These are phyloP conservation scores for Drosophila nr. medialis DNA, from an alignment of 2,888 invertebrate genomes.

Conservation along the genomic window DNA sequence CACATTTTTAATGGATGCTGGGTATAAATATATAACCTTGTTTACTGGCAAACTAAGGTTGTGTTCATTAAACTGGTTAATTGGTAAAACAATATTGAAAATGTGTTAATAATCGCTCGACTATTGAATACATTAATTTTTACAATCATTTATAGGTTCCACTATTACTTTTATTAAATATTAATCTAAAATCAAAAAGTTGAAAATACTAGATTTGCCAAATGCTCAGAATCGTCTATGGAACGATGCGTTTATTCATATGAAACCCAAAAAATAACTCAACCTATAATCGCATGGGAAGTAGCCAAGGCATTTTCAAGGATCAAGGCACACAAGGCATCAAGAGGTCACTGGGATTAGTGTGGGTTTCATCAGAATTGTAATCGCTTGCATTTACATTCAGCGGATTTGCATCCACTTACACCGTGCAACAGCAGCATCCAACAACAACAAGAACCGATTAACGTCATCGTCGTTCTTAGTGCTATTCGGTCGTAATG, in stretches of 20 bases:
- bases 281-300: neutral
- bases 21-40: neutral
- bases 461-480: conserved; percentile 64
- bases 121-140: neutral
- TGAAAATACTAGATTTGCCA: neutral
- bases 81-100: neutral
- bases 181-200: neutral
- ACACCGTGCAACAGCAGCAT: conserved; percentile 6
- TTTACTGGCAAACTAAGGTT: neutral
- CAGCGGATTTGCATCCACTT: conserved; percentile 26
- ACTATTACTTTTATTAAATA: neutral
- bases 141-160: no score
- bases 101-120: neutral
- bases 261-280: neutral
- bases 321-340: neutral
- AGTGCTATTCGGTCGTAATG: conserved; percentile 22
- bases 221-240: neutral
- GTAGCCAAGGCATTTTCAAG: neutral
- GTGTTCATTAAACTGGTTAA: neutral
- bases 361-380: conserved; percentile 9
- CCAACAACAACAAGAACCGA: conserved; percentile 32
- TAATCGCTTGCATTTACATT: conserved; percentile 28
- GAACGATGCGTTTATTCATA: neutral
- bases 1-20: neutral
- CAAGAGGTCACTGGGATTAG: conserved; percentile 8